Base-by-base conservation (phyloP, 2,888 invertebrate genomes). In the Drosophila mulleri region DNA sequence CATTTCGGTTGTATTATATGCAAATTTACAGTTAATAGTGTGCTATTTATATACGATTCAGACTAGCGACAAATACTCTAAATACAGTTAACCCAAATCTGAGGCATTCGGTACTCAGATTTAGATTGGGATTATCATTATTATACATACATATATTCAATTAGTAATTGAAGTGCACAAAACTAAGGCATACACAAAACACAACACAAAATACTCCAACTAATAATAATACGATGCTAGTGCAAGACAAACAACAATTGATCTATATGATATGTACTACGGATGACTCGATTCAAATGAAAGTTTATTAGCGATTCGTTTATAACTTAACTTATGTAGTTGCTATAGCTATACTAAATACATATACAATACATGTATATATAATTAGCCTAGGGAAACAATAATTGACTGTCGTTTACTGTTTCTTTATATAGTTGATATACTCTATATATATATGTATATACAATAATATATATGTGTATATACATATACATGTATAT, bases 261-360 rank as follows among this genome's bases (percentile, higher is more conserved):
- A 20, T 53, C 64, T 42, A 65, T 44, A 58, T 58, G 18, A 42
- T 61, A 52, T 64, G 23, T 78, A 58, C 75, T 62, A 76, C 54
- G 62, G 53, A 74, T 65, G 61, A 48, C 65, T 32, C 11, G 68
- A 58, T 65, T 20, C 37, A 52, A 37, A 52, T 74, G 42, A 48
- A 37, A 50, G 29, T 44, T 72, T 62, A 48, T 18, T 64, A 64
- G 61, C 69, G 54, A 60, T 35, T 60, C 23, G 41, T 32, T 63
- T 44, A 57, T 56, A 48, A 70, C 20, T 45, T 47, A 71, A 71
- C 76, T 77, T 80, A n/a, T n/a, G n/a, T n/a, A 80, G 57, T 56
- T 67, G 41, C 67, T 75, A 78, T 45, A 60, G 32, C 75, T 75
- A 66, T 50, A 52, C 66, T 75, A 78, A 58, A 60, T 52, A 66